Evolutionary conservation across 2,113 vertebrate species (phyloP).

Genomic region (Ia io): DNA sequence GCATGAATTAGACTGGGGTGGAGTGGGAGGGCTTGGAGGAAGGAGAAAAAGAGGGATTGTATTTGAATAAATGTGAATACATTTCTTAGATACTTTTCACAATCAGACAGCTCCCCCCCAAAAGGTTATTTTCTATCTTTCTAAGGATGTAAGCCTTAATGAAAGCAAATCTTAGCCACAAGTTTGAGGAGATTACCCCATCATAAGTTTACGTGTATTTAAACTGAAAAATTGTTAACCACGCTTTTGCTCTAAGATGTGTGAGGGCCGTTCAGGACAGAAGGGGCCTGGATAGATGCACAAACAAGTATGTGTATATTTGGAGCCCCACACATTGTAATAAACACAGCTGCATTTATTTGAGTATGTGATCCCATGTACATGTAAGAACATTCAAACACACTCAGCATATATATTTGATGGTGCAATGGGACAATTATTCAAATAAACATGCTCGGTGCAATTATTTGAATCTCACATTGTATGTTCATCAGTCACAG

Average conservation of each 20-base stretch:
- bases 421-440: slow-evolving; percentile 80
- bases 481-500: slow-evolving; percentile 70
- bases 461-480: slow-evolving; percentile 79
- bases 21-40: slow-evolving; percentile 31
- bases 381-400: slow-evolving; percentile 85
- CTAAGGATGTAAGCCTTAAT: slow-evolving; percentile 59
- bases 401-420: slow-evolving; percentile 81
- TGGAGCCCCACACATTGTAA: slow-evolving; percentile 78
- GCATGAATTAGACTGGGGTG: slow-evolving; percentile 34
- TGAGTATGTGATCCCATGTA: slow-evolving; percentile 83
- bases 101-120: slow-evolving; percentile 42
- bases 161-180: slow-evolving; percentile 35
- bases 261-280: slow-evolving; percentile 29
- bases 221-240: slow-evolving; percentile 67
- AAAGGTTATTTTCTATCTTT: slow-evolving; percentile 51
- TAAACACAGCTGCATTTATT: slow-evolving; percentile 89
- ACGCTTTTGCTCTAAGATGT: slow-evolving; percentile 70
- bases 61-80: slow-evolving; percentile 54
- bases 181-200: slow-evolving; percentile 57
- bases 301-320: slow-evolving; percentile 71
- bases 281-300: slow-evolving; percentile 74
- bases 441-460: slow-evolving; percentile 80
- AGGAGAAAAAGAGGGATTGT: slow-evolving; percentile 18
- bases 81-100: slow-evolving; percentile 53
- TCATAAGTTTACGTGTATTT: slow-evolving; percentile 68